Conservation (phyloP, 2,888 invertebrate genomes). For the Cotesia congregata region DNA sequence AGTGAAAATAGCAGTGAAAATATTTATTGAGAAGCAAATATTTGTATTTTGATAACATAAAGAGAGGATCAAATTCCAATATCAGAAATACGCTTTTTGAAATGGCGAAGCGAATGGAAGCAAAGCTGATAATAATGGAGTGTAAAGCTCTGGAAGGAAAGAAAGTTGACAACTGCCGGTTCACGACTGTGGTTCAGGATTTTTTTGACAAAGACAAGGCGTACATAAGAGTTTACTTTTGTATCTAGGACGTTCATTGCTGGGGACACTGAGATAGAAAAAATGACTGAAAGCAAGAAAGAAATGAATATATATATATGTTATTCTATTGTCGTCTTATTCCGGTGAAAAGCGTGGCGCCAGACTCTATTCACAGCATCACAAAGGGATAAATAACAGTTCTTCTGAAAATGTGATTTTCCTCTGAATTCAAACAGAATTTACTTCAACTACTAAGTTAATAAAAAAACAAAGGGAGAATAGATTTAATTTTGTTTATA, state of each 20-base stretch:
- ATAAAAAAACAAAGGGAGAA: not conserved
- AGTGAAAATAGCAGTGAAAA: not conserved
- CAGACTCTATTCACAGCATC: slow-evolving; percentile 24
- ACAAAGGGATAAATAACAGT: slow-evolving; percentile 31
- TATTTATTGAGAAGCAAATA: not conserved
- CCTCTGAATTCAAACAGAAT: slow-evolving; percentile 13
- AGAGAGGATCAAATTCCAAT: not conserved
- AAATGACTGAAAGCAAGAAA: not conserved
- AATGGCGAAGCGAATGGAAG: not conserved
- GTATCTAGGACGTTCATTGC: not conserved
- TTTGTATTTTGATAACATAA: not conserved
- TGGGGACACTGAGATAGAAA: not conserved
- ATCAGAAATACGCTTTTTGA: not conserved
- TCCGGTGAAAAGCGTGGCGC: slow-evolving; percentile 26
- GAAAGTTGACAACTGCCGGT: not conserved
- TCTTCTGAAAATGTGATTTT: slow-evolving; percentile 24
- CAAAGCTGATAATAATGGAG: not conserved
- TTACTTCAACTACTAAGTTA: not conserved
- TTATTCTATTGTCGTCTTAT: slow-evolving; percentile 29
- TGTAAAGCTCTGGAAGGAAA: not conserved
- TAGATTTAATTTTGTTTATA: not conserved
- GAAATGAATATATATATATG: not conserved
- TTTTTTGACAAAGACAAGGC: slow-evolving; percentile 12
- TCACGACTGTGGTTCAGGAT: not conserved
- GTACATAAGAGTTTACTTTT: not conserved